Evolutionary conservation across 1,140 invertebrate species (phyloP), one percentile per base, ranked within the genome.

Genomic region (Drosophila rhopaloa): DNA sequence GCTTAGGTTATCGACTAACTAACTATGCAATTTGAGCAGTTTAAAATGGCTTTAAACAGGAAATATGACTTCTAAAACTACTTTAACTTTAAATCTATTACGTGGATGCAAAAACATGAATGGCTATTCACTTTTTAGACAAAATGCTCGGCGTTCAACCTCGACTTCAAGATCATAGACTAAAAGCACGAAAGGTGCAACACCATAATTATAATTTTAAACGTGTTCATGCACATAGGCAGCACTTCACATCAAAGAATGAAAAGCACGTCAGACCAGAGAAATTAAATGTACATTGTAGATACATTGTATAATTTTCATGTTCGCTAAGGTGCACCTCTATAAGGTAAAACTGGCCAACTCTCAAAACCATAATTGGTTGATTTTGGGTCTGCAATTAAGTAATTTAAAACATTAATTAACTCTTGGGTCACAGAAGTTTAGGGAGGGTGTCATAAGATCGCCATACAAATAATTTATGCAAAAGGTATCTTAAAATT

Each of bases 131-230:
- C n/a, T 55, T 32, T 38, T 32, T 11, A 57, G 24, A 27, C 37
- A 47, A 63, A 75, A 55, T 3, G 66, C 58, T 41, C 10, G 8
- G 35, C 43, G 46, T 32, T 41, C 61, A 75, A 65, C 71, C 73
- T 67, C 73, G 62, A 55, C 72, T 76, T 76, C 53, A 76, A 76
- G 73, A 76, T 76, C 73, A 76, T 76, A 76, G 74, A 67, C 73
- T 46, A 40, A 47, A 58, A 67, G 54, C 74, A 76, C 73, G 74
- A 76, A 75, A 76, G 72, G 55, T 76, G 72, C 73, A 46, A 59
- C 55, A 50, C 73, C 72, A 54, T 76, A 76, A 76, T 76, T 76
- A 76, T 76, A 76, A 76, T 76, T 58, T 73, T 57, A 76, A 67
- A 76, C 73, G 73, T 76, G 72, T 58, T 67, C 74, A 37, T 41